Percentiles rank a stretch among this genome's conserved stretches.
These are phyloP conservation scores for Alethe castanea DNA, from an alignment of 2,113 vertebrate genomes.

Conservation along the genomic window DNA sequence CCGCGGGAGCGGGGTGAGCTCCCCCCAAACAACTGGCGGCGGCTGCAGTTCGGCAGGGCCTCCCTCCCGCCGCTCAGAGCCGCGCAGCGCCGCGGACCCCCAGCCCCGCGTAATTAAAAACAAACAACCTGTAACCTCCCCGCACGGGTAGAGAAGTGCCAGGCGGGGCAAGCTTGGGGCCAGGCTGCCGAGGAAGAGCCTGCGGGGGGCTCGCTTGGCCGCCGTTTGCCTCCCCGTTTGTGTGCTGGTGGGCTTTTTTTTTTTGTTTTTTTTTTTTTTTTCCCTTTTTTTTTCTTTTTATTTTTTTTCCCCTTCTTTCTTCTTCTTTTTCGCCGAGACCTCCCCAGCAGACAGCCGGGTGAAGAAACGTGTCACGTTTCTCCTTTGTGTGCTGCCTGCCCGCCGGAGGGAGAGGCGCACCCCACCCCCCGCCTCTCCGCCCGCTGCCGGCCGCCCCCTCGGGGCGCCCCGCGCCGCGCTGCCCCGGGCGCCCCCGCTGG, in stretches of 20 bases:
- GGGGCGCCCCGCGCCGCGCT: neutral
- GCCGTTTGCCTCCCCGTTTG: neutral
- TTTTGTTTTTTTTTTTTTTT: too few species aligned
- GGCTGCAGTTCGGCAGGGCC: neutral
- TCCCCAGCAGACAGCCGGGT: neutral
- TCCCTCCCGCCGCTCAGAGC: neutral
- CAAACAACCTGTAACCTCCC: slow-evolving; percentile 30
- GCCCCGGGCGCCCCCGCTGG: neutral
- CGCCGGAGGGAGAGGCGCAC: neutral
- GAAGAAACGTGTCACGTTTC: neutral
- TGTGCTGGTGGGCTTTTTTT: too few species aligned
- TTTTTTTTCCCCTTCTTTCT: neutral
- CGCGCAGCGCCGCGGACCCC: neutral
- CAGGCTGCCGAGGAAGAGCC: neutral
- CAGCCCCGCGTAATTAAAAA: neutral
- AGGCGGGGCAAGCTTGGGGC: neutral
- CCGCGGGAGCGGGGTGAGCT: neutral
- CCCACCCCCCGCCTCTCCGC: neutral
- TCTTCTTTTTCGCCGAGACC: neutral
- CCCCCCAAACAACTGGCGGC: neutral
- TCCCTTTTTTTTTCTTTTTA: neutral
- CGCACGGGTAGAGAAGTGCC: neutral
- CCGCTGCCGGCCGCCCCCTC: neutral
- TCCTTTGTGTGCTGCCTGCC: neutral
- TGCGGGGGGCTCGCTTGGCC: neutral